A percentile compares a stretch with the other conserved stretches of the same genome.
Evolutionary conservation across 2,113 vertebrate species (phyloP).

Genomic region (Anas platyrhynchos): DNA sequence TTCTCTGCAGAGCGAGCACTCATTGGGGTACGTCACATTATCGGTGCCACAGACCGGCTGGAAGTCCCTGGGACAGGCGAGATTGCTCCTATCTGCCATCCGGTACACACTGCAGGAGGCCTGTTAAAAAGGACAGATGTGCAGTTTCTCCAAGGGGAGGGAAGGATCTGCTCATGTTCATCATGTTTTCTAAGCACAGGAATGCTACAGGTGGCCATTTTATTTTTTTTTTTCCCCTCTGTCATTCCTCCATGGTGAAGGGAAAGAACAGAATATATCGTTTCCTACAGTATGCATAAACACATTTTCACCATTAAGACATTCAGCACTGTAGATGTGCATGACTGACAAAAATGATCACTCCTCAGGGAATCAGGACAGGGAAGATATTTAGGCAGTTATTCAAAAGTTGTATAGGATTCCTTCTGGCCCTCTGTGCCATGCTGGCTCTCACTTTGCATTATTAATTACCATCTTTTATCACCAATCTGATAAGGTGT

Average conservation of each 20-base stretch:
- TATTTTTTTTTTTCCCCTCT: background rate
- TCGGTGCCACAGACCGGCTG: constrained; percentile 29
- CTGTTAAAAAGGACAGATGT: background rate
- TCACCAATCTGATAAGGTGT: background rate
- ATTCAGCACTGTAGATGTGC: background rate
- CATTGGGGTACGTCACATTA: constrained; percentile 18
- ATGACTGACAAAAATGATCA: background rate
- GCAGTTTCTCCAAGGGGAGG: background rate
- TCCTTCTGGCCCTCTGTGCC: constrained; percentile 1
- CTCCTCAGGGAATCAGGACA: constrained; percentile 3
- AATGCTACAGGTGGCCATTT: background rate
- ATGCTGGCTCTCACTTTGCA: background rate
- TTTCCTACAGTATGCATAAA: background rate
- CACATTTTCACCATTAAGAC: background rate
- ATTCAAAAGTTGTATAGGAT: constrained; percentile 41
- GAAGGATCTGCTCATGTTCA: background rate
- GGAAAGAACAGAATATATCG: background rate
- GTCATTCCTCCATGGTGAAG: background rate
- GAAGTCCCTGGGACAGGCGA: constrained; percentile 4
- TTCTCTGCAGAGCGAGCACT: constrained; percentile 38
- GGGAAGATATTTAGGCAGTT: constrained; percentile 35
- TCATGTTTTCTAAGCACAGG: accelerated
- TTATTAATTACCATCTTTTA: constrained; percentile 29
- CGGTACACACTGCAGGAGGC: accelerated
- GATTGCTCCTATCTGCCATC: accelerated